A percentile compares a stretch with the other conserved stretches of the same genome.
These are phyloP conservation scores for Belgica antarctica DNA, from an alignment of 2,888 invertebrate genomes.

Conservation along the genomic window DNA sequence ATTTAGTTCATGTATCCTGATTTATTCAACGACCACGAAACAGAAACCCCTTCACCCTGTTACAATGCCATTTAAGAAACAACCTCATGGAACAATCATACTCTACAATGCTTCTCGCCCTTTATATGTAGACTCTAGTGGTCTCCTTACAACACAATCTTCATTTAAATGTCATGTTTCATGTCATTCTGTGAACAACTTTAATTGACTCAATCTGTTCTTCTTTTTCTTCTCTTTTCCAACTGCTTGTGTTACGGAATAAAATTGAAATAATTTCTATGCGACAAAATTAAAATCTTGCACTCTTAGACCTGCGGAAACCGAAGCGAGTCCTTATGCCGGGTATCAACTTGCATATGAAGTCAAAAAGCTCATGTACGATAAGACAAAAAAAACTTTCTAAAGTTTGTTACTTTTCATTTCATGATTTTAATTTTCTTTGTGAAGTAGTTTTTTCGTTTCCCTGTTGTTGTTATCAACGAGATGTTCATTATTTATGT, in stretches of 20 bases:
- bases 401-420: conserved; percentile 12
- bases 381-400: conserved; percentile 57
- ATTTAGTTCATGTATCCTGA: too few relatives aligned
- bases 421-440: not conserved
- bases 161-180: conserved; percentile 15
- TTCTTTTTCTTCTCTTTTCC: conserved; percentile 25
- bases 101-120: too few relatives aligned
- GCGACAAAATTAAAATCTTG: conserved; percentile 13
- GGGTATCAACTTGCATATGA: conserved; percentile 99
- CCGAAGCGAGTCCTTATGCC: conserved; percentile 91
- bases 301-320: conserved; percentile 72
- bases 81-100: too few relatives aligned
- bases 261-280: too few relatives aligned
- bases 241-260: too few relatives aligned
- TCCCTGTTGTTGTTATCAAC: not conserved
- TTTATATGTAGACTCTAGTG: too few relatives aligned
- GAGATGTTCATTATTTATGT: conserved; percentile 23
- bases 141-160: not conserved
- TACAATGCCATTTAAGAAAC: too few relatives aligned
- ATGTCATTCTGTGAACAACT: conserved; percentile 4
- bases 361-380: conserved; percentile 99
- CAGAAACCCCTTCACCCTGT: too few relatives aligned
- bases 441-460: conserved; percentile 11
- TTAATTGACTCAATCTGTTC: conserved; percentile 9
- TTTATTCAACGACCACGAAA: too few relatives aligned